A percentile compares a stretch with the other conserved stretches of the same genome.
Conservation (phyloP, 2,113 vertebrate genomes). For the Rhynchomys soricoides region DNA sequence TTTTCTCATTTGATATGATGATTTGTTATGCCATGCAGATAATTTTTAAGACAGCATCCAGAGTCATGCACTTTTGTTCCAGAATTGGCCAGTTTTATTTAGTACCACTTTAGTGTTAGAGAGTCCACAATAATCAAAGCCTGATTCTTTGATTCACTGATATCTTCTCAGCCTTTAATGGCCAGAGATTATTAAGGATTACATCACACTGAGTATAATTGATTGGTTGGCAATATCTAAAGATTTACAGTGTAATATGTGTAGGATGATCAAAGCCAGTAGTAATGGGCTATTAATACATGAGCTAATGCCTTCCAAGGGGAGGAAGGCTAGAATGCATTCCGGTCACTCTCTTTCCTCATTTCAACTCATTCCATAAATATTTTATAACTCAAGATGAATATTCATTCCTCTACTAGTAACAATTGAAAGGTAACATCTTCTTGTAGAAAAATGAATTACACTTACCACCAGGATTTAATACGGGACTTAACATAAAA, state of each 20-base stretch:
- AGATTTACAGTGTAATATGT: not conserved
- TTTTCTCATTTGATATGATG: not conserved
- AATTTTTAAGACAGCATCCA: not conserved
- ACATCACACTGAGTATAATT: not conserved
- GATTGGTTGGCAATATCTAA: not conserved
- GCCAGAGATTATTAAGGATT: not conserved
- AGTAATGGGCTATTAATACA: not conserved
- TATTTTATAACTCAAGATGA: conserved; percentile 43
- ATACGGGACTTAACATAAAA: not conserved
- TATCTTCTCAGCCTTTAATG: not conserved
- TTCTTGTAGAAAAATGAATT: conserved; percentile 49
- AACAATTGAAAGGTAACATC: conserved; percentile 12
- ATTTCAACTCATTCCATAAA: conserved; percentile 36
- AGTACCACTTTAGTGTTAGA: not conserved
- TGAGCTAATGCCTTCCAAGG: not conserved
- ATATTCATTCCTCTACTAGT: conserved; percentile 10
- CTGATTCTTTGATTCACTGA: not conserved
- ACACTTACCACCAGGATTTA: not conserved
- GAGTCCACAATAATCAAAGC: not conserved
- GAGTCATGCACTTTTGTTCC: not conserved
- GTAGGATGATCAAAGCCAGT: not conserved
- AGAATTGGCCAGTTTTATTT: not conserved
- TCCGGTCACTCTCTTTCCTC: not conserved
- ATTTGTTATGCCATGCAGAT: not conserved
- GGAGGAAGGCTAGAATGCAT: not conserved